Evolutionary conservation across 2,797 vertebrate genomes (phyloP).

Genomic region (Neosilurus hyrtlii): DNA sequence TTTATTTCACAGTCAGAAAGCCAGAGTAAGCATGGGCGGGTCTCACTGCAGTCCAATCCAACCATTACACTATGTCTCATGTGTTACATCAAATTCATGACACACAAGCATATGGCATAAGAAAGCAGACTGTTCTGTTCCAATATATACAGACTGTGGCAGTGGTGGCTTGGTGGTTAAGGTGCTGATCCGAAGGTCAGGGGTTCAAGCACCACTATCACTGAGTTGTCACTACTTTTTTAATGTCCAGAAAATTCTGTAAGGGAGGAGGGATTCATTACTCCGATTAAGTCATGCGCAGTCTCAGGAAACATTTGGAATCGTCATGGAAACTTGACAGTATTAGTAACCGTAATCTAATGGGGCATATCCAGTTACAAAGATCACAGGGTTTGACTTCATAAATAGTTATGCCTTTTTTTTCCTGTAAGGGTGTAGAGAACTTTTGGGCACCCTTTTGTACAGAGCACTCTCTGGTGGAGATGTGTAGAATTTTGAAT

Average conservation of each 20-base stretch:
- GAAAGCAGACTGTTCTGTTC: neutral
- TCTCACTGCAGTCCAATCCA: constrained; percentile 1
- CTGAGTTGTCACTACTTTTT: neutral
- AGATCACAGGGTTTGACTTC: constrained; percentile 13
- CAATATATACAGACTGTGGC: no score
- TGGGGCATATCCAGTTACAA: constrained; percentile 6
- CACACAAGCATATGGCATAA: constrained; percentile 7
- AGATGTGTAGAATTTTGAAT: constrained; percentile 5
- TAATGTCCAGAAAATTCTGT: constrained; percentile 22
- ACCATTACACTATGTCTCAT: constrained; percentile 30
- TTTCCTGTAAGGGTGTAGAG: neutral
- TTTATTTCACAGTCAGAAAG: constrained; percentile 19
- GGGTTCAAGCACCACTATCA: no score
- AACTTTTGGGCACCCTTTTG: neutral
- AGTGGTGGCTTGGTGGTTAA: no score
- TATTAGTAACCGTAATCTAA: constrained; percentile 35
- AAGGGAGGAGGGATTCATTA: constrained; percentile 32
- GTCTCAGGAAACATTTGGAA: constrained; percentile 27
- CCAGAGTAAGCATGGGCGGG: constrained; percentile 9
- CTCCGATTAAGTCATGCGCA: constrained; percentile 24
- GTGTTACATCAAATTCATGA: constrained; percentile 14
- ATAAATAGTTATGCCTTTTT: neutral
- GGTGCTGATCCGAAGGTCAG: no score
- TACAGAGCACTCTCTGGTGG: constrained; percentile 59
- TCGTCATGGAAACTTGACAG: constrained; percentile 24